Base-by-base conservation (phyloP, 1,140 invertebrate genomes). In the Achroia grisella region DNA sequence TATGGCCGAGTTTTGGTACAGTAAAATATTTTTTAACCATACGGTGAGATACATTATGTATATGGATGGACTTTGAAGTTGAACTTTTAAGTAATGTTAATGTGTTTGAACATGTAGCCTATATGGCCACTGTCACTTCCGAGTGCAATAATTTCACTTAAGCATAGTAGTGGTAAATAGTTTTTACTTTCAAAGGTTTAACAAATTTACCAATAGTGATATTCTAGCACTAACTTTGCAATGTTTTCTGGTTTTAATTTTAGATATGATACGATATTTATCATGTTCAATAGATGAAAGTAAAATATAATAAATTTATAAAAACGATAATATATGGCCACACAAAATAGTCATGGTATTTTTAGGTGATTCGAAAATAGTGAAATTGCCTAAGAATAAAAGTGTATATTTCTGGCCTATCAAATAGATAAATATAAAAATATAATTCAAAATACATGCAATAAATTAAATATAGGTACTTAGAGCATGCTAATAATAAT, bases 331-430 rank as follows among this genome's bases (percentile, higher is more conserved):
- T 40, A 30, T 57, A 70, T 67, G 71, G 80, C 80, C 80, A 82
- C 75, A 82, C 78, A 78, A 80, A 75, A 68, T 77, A 78, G 79
- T 83, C 76, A 58, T 57, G 15, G 15, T 32, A 42, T 2, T 13
- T n/a, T 10, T 23, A 23, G 17, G 15, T 33, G 31, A 43, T 23
- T 4, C 14, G 48, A 47, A 50, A 47, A 41, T 61, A 54, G 44
- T 36, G 45, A 44, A 44, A 50, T 64, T 48, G 49, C 49, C 58
- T 23, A 23, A 23, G 6, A 59, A 61, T 61, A 39, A 59, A 55
- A 54, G 46, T 27, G 30, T 30, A 49, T 57, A 52, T 64, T 55
- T 53, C 50, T 59, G 52, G 52, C 59, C 54, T 61, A 66, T 48
- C 54, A 45, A 45, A 44, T 47, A 55, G 41, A 37, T 44, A 31